Evolutionary conservation across 1,140 invertebrate genomes (phyloP), one percentile per base, ranked within the genome.

Genomic region (Cydia pomonella): DNA sequence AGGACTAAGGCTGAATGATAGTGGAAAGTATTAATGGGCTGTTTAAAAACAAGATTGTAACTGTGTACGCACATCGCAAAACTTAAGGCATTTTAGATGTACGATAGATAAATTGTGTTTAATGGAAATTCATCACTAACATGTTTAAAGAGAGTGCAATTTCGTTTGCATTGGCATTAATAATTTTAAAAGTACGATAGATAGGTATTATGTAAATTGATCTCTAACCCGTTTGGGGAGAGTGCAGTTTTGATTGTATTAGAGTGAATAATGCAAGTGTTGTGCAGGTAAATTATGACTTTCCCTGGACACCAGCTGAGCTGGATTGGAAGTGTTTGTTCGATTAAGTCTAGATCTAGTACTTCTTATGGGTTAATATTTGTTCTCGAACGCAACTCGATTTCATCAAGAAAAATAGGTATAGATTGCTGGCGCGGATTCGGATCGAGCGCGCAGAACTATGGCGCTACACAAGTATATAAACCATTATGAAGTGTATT

Each of bases 301-400:
- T 69, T 69, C 64, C 64, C 64, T 69, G 64, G 64, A 69, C 64
- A 69, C 64, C 64, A 69, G 64, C 64, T 69, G 64, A 38, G 64
- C 64, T 66, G 27, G 23, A 66, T 66, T 25, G 63, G 27, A 69
- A 69, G 27, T 33, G 64, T 69, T 33, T 69, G 29, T 59, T 59
- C 53, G 53, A 59, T 59, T 59, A 59, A 59, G 53, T 59, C 53
- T 59, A 23, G 21, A 59, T 23, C 53, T 59, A 59, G 53, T 23
- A 59, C 53, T n/a, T 23, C 53, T n/a, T 53, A 7, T 23, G 53
- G 6, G 53, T 23, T 59, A 59, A 3, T n/a, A 59, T 12, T n/a
- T 59, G 53, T 59, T 59, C 53, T 23, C 53, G 53, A 59, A 18
- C 53, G 21, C 53, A 59, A 59, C 53, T 59, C 21, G 53, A 59